These are phyloP conservation scores for Diarsia brunnea DNA, from an alignment of 2,888 invertebrate species.

Conservation along the genomic window DNA sequence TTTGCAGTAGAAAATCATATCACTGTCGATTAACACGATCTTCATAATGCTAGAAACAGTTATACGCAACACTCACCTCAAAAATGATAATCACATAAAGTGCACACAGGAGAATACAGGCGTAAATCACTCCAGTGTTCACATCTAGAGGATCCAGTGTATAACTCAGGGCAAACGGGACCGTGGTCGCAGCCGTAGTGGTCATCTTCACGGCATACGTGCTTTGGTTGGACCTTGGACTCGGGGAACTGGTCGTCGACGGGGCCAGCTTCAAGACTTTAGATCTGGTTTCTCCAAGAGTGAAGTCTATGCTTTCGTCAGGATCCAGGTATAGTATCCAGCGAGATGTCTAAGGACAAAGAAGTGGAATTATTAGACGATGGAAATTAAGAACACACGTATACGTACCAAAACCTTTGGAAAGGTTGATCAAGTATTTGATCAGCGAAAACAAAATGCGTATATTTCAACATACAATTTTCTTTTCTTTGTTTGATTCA, in stretches of 20 bases:
- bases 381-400: neutral
- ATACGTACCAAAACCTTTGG: neutral
- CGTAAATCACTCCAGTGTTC: slow-evolving; percentile 93
- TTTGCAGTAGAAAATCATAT: neutral
- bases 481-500: too few relatives aligned
- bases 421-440: neutral
- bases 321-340: slow-evolving; percentile 92
- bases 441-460: too few relatives aligned
- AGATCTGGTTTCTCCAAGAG: slow-evolving; percentile 86
- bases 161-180: slow-evolving; percentile 86
- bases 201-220: slow-evolving; percentile 72
- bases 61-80: slow-evolving; percentile 91
- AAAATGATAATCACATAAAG: slow-evolving; percentile 96
- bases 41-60: neutral
- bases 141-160: slow-evolving; percentile 92
- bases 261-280: slow-evolving; percentile 78
- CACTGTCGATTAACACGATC: neutral
- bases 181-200: slow-evolving; percentile 71
- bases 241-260: slow-evolving; percentile 36
- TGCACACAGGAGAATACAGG: slow-evolving; percentile 93
- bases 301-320: slow-evolving; percentile 91
- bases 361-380: neutral
- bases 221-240: slow-evolving; percentile 57
- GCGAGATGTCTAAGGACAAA: slow-evolving; percentile 81
- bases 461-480: too few relatives aligned